A percentile compares a stretch with the other conserved stretches of the same genome.
phyloP scores from a whole-genome alignment of 2,113 vertebrate genomes.

The Heloderma charlesbogerti region DNA sequence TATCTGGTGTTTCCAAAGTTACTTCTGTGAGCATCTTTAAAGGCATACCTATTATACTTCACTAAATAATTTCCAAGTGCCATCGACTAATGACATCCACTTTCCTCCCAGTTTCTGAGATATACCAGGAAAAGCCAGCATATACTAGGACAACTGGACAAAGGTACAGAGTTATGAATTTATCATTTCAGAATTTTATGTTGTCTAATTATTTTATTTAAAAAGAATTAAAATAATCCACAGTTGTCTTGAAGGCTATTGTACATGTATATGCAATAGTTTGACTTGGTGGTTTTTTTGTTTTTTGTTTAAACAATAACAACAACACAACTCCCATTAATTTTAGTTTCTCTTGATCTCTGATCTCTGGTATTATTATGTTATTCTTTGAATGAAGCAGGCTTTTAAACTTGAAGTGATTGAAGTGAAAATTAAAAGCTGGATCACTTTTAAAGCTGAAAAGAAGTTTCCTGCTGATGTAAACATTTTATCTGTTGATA shows the following conservation, averaged over 20 bases:
- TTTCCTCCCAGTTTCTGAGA: not conserved
- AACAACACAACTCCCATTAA: not conserved
- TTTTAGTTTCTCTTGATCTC: not conserved
- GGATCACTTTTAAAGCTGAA: not conserved
- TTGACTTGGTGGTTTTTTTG: not conserved
- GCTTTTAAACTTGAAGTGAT: not conserved
- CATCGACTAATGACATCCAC: too few species aligned
- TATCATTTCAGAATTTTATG: not conserved
- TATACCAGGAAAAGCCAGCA: not conserved
- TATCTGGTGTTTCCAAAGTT: not conserved
- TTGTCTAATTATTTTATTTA: not conserved
- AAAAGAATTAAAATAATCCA: not conserved
- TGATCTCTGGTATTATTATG: not conserved
- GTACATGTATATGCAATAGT: not conserved
- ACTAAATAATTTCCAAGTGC: not conserved
- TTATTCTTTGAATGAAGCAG: not conserved
- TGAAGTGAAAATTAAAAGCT: slow-evolving; percentile 23
- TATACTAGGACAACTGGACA: not conserved
- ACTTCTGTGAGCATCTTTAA: not conserved
- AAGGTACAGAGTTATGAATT: not conserved
- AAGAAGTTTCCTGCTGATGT: slow-evolving; percentile 9
- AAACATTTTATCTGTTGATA: slow-evolving; percentile 10
- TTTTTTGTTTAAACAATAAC: not conserved
- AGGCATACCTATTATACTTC: not conserved
- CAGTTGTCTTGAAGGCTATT: not conserved